Percentiles rank a stretch among this genome's conserved stretches.
phyloP scores from a whole-genome alignment of 2,888 invertebrate genomes.

The Cataglyphis rosenhaueri region DNA sequence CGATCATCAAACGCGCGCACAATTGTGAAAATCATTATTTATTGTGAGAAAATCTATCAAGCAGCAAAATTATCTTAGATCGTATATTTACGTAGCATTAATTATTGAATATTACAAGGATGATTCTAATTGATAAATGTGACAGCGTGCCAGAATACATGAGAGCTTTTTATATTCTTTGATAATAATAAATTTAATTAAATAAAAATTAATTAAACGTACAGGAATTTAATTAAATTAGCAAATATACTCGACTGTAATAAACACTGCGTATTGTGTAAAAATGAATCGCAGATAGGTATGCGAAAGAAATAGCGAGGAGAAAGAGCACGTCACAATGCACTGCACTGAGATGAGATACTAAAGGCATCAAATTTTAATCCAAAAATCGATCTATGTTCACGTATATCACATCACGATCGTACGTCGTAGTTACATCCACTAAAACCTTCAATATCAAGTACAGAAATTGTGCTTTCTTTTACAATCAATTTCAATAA shows the following conservation, averaged over 20 bases:
- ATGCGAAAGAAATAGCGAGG: constrained; percentile 14
- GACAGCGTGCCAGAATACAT: constrained; percentile 1
- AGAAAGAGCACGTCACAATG: neutral
- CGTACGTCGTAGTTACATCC: constrained; percentile 52
- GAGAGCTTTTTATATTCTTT: constrained; percentile 17
- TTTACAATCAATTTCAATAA: constrained; percentile 14
- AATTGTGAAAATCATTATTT: constrained; percentile 1
- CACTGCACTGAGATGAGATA: constrained; percentile 8
- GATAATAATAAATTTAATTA: constrained; percentile 10
- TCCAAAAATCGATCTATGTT: constrained; percentile 40
- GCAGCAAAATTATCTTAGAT: neutral
- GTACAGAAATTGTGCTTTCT: constrained; percentile 22
- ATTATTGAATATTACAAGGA: constrained; percentile 13
- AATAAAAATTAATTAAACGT: constrained; percentile 2
- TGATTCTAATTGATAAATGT: constrained; percentile 4
- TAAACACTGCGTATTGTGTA: constrained; percentile 35
- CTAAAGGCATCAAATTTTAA: constrained; percentile 52
- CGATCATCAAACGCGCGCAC: neutral
- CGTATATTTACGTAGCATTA: neutral
- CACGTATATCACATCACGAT: constrained; percentile 38
- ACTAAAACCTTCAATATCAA: constrained; percentile 37
- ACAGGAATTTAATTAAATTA: constrained; percentile 45
- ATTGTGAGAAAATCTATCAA: neutral
- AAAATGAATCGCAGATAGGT: constrained; percentile 35
- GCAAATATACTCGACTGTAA: constrained; percentile 22